Percentiles rank a stretch among this genome's conserved stretches.
Conservation (phyloP, 1,140 invertebrate species). For the Protaetia brevitarsis region DNA sequence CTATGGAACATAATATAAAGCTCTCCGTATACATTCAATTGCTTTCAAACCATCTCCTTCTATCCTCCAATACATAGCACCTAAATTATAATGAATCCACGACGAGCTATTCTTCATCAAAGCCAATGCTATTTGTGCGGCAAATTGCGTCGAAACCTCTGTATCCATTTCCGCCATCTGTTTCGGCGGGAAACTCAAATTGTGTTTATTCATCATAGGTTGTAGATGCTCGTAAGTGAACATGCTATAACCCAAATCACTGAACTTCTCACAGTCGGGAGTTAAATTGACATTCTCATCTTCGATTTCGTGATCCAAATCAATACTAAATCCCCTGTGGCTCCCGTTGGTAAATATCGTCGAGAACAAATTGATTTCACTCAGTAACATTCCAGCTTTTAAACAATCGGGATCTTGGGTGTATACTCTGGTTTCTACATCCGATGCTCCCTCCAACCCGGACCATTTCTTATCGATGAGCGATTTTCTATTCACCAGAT, state of each 20-base stretch:
- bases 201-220: slow-evolving; percentile 61
- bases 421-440: slow-evolving; percentile 63
- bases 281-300: slow-evolving; percentile 43
- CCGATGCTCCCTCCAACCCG: slow-evolving; percentile 57
- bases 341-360: slow-evolving; percentile 57
- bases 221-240: slow-evolving; percentile 78
- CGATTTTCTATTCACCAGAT: slow-evolving; percentile 62
- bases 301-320: slow-evolving; percentile 38
- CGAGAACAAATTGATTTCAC: slow-evolving; percentile 69
- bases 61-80: slow-evolving; percentile 81
- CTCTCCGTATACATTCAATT: slow-evolving; percentile 75
- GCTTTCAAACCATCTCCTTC: slow-evolving; percentile 75
- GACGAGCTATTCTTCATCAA: slow-evolving; percentile 70
- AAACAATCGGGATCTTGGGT: slow-evolving; percentile 67
- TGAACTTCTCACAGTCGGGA: slow-evolving; percentile 67
- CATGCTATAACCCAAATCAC: slow-evolving; percentile 70
- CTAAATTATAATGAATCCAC: slow-evolving; percentile 82
- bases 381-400: slow-evolving; percentile 58
- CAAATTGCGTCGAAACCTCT: slow-evolving; percentile 64
- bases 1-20: slow-evolving; percentile 76
- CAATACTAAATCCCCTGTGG: slow-evolving; percentile 41
- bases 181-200: slow-evolving; percentile 64
- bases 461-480: slow-evolving; percentile 64
- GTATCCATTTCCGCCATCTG: slow-evolving; percentile 61
- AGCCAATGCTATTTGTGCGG: slow-evolving; percentile 61